A percentile compares a stretch with the other conserved stretches of the same genome.
Conservation (phyloP, 2,797 vertebrate species). For the Rostrhamus sociabilis region DNA sequence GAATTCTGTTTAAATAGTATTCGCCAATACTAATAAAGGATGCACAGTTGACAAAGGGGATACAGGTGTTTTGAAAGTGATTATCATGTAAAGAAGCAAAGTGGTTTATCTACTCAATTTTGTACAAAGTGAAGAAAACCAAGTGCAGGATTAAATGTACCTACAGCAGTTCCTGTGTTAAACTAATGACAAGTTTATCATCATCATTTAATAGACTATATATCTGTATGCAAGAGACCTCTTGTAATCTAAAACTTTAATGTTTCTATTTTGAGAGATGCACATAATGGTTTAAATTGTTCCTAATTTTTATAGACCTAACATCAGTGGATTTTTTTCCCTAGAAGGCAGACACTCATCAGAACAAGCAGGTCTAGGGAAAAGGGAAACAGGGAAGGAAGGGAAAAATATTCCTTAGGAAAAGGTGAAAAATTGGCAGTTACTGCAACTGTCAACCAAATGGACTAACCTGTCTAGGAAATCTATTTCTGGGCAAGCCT, state of each 20-base stretch:
- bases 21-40: not conserved
- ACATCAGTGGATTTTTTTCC: not conserved
- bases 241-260: not conserved
- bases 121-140: not conserved
- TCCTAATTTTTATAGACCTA: not conserved
- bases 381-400: not conserved
- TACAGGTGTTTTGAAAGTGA: conserved; percentile 14
- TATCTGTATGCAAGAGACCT: not conserved
- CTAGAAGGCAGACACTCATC: not conserved
- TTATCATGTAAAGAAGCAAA: conserved; percentile 6
- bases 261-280: not conserved
- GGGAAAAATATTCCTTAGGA: not conserved
- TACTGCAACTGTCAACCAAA: not conserved
- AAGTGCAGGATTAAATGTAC: not conserved
- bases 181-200: not conserved
- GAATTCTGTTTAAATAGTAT: conserved; percentile 24
- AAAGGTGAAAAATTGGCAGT: not conserved
- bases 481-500: not conserved
- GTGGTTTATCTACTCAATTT: not conserved
- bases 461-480: not conserved
- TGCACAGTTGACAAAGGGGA: not conserved
- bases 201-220: not conserved
- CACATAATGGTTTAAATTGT: not conserved
- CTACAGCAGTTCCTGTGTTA: not conserved
- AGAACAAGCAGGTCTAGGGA: not conserved